These are phyloP conservation scores for Triplophysa rosa DNA, from an alignment of 2,113 vertebrate genomes.

Conservation along the genomic window DNA sequence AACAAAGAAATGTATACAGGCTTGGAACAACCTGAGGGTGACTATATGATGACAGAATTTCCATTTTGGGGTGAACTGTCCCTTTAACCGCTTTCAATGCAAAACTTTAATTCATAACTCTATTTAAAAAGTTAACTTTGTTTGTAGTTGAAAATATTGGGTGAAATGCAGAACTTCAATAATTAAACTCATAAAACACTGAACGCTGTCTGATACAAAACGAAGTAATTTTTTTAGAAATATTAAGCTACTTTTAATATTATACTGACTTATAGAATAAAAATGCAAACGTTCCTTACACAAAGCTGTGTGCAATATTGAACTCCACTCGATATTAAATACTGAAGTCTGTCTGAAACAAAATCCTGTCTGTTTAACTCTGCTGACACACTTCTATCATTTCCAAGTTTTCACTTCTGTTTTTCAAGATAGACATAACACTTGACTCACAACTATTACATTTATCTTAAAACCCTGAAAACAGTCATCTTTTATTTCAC, in stretches of 20 bases:
- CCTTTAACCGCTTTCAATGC: neutral
- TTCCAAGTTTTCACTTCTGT: neutral
- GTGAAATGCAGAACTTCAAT: neutral
- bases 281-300: too few relatives aligned
- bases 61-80: too few relatives aligned
- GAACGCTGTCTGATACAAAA: too few relatives aligned
- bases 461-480: neutral
- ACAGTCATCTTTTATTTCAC: neutral
- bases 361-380: neutral
- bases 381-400: neutral
- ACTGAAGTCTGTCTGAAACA: neutral
- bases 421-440: neutral
- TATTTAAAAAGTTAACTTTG: too few relatives aligned
- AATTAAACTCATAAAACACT: too few relatives aligned
- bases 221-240: too few relatives aligned
- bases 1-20: too few relatives aligned
- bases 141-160: neutral
- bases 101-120: neutral
- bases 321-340: neutral
- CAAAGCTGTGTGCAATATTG: neutral
- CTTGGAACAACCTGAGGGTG: too few relatives aligned
- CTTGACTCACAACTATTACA: neutral
- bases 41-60: too few relatives aligned
- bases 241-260: too few relatives aligned
- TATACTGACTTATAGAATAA: too few relatives aligned